Base-by-base conservation (phyloP, 53 echinoderm and acorn worm genomes). In the Henricia sp. region DNA sequence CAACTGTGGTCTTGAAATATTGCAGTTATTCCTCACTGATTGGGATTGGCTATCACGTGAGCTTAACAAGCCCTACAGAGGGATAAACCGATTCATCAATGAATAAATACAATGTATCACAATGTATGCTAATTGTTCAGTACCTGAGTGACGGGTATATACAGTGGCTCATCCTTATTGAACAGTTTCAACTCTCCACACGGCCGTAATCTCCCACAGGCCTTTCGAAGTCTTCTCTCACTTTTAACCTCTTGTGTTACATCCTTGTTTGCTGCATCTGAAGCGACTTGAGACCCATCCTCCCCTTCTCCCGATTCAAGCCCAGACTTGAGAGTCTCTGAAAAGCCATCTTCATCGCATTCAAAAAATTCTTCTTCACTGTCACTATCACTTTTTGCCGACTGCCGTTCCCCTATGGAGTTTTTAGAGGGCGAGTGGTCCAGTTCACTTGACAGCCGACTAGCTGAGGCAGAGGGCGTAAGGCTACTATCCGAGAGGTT, bases 311-410 rank as follows among this genome's bases (percentile, higher is more conserved):
- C 26, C 0, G 48, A 37, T 16, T 70, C 84, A 10, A 72, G 55
- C 50, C 56, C 68, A 16, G 82, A 55, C 17, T 66, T 50, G n/a
- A 64, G 27, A 9, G n/a, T 46, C 34, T 33, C 80, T 0, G 77
- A 29, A 35, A 44, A 80, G 23, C 63, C 28, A 50, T 80, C 63
- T 38, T 94, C 92, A 67, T 86, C 91, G 55, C 99, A 99, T 48
- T 99, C 99, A 87, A 90, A 99, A 84, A 99, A 99, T 78, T 99
- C 99, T 4, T 95, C 94, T 12, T 93, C 97, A 42, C 90, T 90
- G 60, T 90, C 93, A 27, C 83, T 87, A 4, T 85, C 88, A 12
- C 71, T 77, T 37, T 24, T 76, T 50, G 44, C 41, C 13, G 53
- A 44, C 63, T 37, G 37, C 40, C 54, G 59, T 19, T 68, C 52